phyloP scores from a whole-genome alignment of 2,113 vertebrate species.

The Smithornis capensis region DNA sequence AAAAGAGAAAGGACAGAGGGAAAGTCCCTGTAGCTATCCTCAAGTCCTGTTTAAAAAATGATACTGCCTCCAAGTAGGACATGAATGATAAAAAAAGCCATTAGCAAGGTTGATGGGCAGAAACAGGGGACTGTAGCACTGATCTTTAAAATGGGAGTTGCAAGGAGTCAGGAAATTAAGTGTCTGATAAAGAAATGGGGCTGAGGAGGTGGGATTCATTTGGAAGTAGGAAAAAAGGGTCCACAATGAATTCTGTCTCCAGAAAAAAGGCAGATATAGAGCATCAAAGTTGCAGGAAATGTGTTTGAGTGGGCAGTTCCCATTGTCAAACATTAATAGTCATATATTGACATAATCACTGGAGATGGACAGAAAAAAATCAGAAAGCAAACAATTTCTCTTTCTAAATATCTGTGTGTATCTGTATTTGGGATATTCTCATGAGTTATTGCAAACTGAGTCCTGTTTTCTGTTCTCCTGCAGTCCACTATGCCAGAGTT shows the following conservation, averaged over 20 bases:
- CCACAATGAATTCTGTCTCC: background rate
- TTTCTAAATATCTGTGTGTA: background rate
- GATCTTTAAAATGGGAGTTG: background rate
- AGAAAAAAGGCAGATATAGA: background rate
- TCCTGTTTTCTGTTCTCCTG: background rate
- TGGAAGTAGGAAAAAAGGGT: background rate
- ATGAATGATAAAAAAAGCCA: background rate
- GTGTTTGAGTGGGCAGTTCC: conserved; percentile 26
- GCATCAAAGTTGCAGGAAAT: background rate
- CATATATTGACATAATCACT: background rate
- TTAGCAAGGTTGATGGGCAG: background rate
- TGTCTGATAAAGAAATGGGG: background rate
- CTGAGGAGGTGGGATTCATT: background rate
- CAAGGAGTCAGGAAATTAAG: background rate
- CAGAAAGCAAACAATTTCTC: background rate
- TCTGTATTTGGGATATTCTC: background rate
- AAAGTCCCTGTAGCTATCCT: background rate
- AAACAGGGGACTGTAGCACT: background rate
- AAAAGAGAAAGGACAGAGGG: background rate
- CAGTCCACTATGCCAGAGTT: background rate
- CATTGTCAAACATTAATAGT: conserved; percentile 15
- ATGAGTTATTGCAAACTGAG: background rate
- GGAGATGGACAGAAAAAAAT: background rate
- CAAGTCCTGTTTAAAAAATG: background rate
- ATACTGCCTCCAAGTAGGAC: background rate